These are phyloP conservation scores for Philereme transversata DNA, from an alignment of 2,888 invertebrate genomes.

Conservation along the genomic window DNA sequence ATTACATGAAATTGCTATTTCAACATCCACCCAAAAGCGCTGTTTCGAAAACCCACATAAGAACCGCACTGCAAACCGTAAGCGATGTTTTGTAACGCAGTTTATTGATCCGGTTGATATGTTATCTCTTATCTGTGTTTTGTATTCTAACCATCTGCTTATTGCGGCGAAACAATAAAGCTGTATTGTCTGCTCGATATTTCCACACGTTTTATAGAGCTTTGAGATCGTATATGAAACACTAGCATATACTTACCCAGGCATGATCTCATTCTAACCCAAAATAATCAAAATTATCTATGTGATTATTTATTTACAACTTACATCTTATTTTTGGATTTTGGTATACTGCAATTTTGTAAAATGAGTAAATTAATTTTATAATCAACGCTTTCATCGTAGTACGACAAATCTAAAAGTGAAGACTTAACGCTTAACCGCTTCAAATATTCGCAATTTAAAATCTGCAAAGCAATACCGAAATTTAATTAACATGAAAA, in stretches of 20 bases:
- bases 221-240: background rate
- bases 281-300: too few relatives aligned
- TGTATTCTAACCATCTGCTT: conserved; percentile 33
- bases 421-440: too few relatives aligned
- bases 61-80: conserved; percentile 39
- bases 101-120: conserved; percentile 74
- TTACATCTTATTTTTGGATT: too few relatives aligned
- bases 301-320: too few relatives aligned
- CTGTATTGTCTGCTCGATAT: conserved; percentile 23
- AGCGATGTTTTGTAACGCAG: conserved; percentile 54
- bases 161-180: conserved; percentile 25
- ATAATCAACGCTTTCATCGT: too few relatives aligned
- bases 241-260: too few relatives aligned
- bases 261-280: too few relatives aligned
- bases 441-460: too few relatives aligned
- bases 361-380: too few relatives aligned
- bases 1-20: conserved; percentile 32
- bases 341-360: too few relatives aligned
- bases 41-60: conserved; percentile 43
- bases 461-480: background rate
- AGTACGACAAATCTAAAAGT: too few relatives aligned
- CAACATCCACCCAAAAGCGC: conserved; percentile 43
- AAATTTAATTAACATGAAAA: conserved; percentile 59
- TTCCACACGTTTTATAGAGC: conserved; percentile 29
- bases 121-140: conserved; percentile 71